Conservation (phyloP, 2,797 vertebrate genomes). For the Falco berigora region DNA sequence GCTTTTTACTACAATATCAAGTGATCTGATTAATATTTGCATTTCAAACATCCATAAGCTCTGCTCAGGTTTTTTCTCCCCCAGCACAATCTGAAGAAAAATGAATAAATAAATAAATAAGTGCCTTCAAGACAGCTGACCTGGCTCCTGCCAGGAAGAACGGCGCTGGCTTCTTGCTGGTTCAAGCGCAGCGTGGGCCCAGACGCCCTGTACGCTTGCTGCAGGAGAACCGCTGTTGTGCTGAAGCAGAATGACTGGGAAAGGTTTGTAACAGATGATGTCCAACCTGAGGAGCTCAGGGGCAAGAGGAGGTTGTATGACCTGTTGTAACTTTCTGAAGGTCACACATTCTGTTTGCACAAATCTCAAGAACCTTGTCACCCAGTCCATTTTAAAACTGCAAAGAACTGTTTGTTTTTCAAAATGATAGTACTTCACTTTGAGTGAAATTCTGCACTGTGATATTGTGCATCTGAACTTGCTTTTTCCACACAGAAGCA, state of each 20-base stretch:
- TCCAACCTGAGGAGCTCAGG: background rate
- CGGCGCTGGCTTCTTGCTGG: background rate
- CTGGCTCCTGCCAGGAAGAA: background rate
- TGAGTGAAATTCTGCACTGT: background rate
- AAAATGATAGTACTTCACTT: background rate
- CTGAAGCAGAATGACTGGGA: background rate
- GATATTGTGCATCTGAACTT: background rate
- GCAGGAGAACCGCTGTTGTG: background rate
- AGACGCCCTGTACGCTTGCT: rapidly evolving
- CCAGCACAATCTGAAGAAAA: background rate
- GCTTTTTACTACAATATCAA: background rate
- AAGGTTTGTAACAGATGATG: background rate
- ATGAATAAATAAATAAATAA: background rate
- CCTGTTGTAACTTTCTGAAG: background rate
- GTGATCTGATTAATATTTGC: background rate
- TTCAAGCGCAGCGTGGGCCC: background rate
- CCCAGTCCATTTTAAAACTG: background rate
- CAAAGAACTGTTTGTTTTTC: background rate
- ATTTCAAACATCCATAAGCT: background rate
- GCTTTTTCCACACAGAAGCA: background rate
- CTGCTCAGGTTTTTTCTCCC: background rate
- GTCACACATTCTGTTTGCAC: background rate
- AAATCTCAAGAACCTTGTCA: background rate
- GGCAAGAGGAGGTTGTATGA: background rate
- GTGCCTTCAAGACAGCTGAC: background rate